Conservation (phyloP, 2,888 invertebrate species). For the Hoplodrina ambigua region DNA sequence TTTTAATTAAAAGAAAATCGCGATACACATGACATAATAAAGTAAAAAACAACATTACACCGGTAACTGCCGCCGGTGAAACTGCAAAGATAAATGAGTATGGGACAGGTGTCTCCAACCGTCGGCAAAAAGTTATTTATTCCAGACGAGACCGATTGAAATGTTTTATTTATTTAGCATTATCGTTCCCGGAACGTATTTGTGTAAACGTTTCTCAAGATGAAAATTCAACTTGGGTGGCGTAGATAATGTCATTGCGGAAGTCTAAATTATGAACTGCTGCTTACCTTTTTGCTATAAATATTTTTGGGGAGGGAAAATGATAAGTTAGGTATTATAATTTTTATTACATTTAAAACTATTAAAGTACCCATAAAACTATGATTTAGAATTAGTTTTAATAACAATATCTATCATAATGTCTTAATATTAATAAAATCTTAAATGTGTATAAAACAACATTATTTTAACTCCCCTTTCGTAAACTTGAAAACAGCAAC, state of each 20-base stretch:
- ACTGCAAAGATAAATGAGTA: conserved; percentile 57
- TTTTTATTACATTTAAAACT: conserved; percentile 17
- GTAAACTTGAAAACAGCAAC: not conserved
- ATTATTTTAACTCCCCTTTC: not conserved
- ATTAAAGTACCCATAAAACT: not conserved
- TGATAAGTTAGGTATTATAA: conserved; percentile 13
- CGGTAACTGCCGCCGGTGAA: conserved; percentile 41
- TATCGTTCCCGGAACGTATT: conserved; percentile 41
- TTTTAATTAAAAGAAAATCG: conserved; percentile 48
- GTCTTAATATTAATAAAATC: not conserved
- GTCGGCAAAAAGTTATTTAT: conserved; percentile 56
- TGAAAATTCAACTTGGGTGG: conserved; percentile 53
- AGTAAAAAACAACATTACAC: conserved; percentile 28
- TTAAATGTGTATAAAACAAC: not conserved
- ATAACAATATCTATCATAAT: conserved; percentile 3
- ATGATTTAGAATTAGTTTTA: conserved; percentile 3
- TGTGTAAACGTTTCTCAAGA: conserved; percentile 38
- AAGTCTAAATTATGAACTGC: conserved; percentile 10
- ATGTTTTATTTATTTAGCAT: conserved; percentile 62
- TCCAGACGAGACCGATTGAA: conserved; percentile 42
- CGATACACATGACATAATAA: conserved; percentile 14
- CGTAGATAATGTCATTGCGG: conserved; percentile 21
- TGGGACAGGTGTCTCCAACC: conserved; percentile 57
- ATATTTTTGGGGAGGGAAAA: conserved; percentile 1
- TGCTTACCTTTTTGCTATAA: not conserved